Percentiles rank a stretch among this genome's conserved stretches.
phyloP scores from a whole-genome alignment of 2,797 vertebrate genomes.

The Astyanax mexicanus region DNA sequence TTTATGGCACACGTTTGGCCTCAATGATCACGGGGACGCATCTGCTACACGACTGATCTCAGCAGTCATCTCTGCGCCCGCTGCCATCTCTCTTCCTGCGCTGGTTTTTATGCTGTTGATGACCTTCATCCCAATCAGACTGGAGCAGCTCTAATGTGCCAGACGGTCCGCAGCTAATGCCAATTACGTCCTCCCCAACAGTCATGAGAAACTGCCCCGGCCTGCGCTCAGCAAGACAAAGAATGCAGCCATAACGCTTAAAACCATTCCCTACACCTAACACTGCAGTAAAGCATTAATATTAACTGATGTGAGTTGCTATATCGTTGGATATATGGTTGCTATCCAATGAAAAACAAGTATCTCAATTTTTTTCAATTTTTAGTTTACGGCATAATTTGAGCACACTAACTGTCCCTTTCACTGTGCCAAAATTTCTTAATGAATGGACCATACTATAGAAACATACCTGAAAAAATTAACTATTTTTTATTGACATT shows the following conservation, averaged over 20 bases:
- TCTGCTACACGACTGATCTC: constrained; percentile 60
- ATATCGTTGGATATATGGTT: no score
- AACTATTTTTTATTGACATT: no score
- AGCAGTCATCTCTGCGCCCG: constrained; percentile 52
- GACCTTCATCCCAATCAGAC: constrained; percentile 61
- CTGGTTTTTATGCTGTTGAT: constrained; percentile 57
- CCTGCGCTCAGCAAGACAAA: constrained; percentile 10
- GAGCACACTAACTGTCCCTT: no score
- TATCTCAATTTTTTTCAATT: no score
- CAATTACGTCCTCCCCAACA: constrained; percentile 51
- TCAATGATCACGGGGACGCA: constrained; percentile 61
- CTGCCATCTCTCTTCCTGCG: constrained; percentile 50
- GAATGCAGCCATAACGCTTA: constrained; percentile 27
- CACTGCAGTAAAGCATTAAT: neutral
- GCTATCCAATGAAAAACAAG: no score
- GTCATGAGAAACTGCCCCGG: constrained; percentile 41
- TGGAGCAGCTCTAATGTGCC: constrained; percentile 55
- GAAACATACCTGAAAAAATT: no score
- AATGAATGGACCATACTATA: no score
- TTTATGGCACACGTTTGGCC: constrained; percentile 56
- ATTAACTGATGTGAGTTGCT: neutral
- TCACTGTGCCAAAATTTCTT: no score
- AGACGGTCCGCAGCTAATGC: constrained; percentile 53
- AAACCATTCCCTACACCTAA: constrained; percentile 22
- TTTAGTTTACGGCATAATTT: no score